phyloP scores from a whole-genome alignment of 2,888 invertebrate species.

The Stomorhina lunata region DNA sequence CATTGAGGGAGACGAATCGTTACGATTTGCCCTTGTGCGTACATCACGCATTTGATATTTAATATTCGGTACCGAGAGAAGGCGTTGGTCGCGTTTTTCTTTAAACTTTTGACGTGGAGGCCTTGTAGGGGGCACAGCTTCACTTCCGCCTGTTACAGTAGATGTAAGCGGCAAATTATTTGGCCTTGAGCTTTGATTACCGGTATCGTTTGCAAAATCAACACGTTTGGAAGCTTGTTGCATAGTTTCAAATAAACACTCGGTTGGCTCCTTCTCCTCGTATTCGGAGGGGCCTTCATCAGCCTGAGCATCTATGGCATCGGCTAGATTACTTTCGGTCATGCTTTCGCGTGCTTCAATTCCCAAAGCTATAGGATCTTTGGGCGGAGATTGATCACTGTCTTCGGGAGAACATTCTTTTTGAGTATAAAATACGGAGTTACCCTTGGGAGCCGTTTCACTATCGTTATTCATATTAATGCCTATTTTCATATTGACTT shows the following conservation, averaged over 20 bases:
- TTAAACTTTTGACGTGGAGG: constrained; percentile 82
- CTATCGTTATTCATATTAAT: constrained; percentile 74
- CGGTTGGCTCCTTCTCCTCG: constrained; percentile 27
- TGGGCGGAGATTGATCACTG: constrained; percentile 66
- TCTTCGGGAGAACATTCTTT: constrained; percentile 73
- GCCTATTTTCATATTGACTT: constrained; percentile 83
- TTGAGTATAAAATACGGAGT: constrained; percentile 75
- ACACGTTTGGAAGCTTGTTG: constrained; percentile 71
- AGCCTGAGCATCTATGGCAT: constrained; percentile 35
- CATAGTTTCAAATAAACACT: constrained; percentile 40
- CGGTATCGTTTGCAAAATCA: constrained; percentile 77
- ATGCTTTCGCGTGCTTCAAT: constrained; percentile 69
- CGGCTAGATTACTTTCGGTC: constrained; percentile 51
- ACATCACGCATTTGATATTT: constrained; percentile 82
- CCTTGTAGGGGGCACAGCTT: constrained; percentile 81
- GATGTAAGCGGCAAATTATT: constrained; percentile 83
- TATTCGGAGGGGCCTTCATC: not conserved
- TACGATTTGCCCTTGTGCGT: constrained; percentile 75
- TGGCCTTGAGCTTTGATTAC: constrained; percentile 81
- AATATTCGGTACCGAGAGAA: constrained; percentile 89
- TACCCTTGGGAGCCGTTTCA: constrained; percentile 80
- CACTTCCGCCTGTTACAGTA: constrained; percentile 71
- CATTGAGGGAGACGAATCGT: constrained; percentile 82
- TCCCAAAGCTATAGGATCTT: constrained; percentile 58
- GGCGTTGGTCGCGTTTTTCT: constrained; percentile 84